Base-by-base conservation (phyloP, 2,888 invertebrate genomes). In the Troides helena region DNA sequence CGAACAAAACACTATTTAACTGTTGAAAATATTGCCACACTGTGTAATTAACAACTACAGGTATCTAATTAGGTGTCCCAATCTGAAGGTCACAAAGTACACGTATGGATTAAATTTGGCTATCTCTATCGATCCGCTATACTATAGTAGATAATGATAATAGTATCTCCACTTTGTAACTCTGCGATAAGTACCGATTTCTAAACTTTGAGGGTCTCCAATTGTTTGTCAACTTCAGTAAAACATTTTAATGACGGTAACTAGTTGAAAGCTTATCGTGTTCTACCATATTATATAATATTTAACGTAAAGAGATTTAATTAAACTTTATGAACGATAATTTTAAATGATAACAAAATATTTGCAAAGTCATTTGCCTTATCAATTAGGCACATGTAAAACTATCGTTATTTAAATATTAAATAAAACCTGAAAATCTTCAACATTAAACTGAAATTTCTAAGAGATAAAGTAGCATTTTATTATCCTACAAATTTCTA, bases 71-170 rank as follows among this genome's bases (percentile, higher is more conserved):
- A 43, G n/a, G 21, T 58, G 17, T 62, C 58, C 10, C 62, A 58
- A 62, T 62, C 43, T 64, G 66, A 73, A 70, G 69, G 65, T 69
- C 62, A 64, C 63, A 67, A 59, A 76, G 73, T 77, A 75, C 76
- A 70, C 72, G 74, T 72, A 74, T 67, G 75, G 74, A 78, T 77
- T 76, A 76, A 74, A 77, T 75, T 75, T 72, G 59, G 64, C 69
- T 76, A 78, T 76, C 74, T 72, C 76, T 86, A 88, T 88, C 85
- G 88, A 88, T 86, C 81, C 80, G 75, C 73, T 83, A 83, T 84
- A 82, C 73, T 83, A 83, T 84, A 82, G 69, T 75, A 74, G 73
- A 74, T 72, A 77, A 73, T 78, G 86, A 86, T 88, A 86, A 81
- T 74, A 73, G 73, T 70, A 70, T 76, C 75, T 75, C 5, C 62